phyloP scores from a whole-genome alignment of 2,888 invertebrate species.

The Apocheima hispidaria region DNA sequence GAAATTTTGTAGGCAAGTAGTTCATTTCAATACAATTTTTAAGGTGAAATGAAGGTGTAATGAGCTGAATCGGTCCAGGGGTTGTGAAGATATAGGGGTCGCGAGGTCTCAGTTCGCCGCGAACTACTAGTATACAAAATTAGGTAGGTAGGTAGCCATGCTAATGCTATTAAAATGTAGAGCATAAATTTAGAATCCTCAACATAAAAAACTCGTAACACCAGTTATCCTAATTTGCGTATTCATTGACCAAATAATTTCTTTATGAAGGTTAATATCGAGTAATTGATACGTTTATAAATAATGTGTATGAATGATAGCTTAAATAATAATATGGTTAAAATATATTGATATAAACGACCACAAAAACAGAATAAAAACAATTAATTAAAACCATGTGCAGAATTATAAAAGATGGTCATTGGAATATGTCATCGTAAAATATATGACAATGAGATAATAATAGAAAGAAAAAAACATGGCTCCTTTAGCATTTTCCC shows the following conservation, averaged over 20 bases:
- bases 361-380: not conserved
- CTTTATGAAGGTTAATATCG: slow-evolving; percentile 19
- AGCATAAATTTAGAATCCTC: not conserved
- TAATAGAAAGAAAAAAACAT: too few species aligned
- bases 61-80: too few species aligned
- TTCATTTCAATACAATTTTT: too few species aligned
- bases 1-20: too few species aligned
- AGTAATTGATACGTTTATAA: slow-evolving; percentile 7
- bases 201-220: slow-evolving; percentile 13
- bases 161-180: not conserved
- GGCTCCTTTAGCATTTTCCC: too few species aligned
- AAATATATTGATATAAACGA: slow-evolving; percentile 13
- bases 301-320: too few species aligned
- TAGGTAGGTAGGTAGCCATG: too few species aligned
- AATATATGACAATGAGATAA: too few species aligned
- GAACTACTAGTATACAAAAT: too few species aligned
- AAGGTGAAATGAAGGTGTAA: too few species aligned
- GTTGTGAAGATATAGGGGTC: too few species aligned
- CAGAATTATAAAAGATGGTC: not conserved
- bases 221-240: slow-evolving; percentile 11
- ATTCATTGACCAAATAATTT: slow-evolving; percentile 23
- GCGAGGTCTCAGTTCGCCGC: too few species aligned
- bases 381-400: slow-evolving; percentile 1
- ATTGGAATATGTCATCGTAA: not conserved
- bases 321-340: slow-evolving; percentile 1